phyloP scores from a whole-genome alignment of 2,888 invertebrate genomes.

The Meghimatium bilineatum region DNA sequence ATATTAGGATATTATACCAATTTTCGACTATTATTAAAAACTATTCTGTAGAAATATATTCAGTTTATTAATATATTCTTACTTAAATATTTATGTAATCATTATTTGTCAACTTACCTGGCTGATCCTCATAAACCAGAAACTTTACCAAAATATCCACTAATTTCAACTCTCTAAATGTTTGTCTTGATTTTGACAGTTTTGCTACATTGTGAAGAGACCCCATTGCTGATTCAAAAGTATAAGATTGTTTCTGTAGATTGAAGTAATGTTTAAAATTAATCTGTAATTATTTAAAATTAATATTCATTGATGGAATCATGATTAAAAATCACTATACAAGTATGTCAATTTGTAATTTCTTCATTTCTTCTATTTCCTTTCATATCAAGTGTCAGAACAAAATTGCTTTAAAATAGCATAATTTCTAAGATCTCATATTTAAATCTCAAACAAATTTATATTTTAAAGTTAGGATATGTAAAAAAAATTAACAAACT shows the following conservation, averaged over 20 bases:
- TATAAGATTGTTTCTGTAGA: conserved; percentile 34
- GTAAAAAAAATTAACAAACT: neutral
- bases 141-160: conserved; percentile 50
- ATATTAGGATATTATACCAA: no score
- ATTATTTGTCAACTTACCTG: conserved; percentile 20
- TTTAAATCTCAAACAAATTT: neutral
- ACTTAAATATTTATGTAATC: no score
- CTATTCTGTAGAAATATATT: no score
- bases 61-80: no score
- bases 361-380: neutral
- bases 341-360: neutral
- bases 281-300: neutral
- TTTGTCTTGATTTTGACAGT: conserved; percentile 30
- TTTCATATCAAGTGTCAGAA: neutral
- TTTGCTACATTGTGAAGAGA: conserved; percentile 52
- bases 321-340: neutral
- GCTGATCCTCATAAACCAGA: conserved; percentile 44
- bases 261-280: no score
- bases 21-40: no score
- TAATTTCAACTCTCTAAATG: conserved; percentile 40
- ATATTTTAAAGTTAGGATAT: neutral
- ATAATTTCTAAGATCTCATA: neutral
- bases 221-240: conserved; percentile 48
- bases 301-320: neutral
- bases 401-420: neutral